Evolutionary conservation across 1,140 invertebrate species (phyloP), one percentile per base, ranked within the genome.

Genomic region (Bathynomus jamesi): DNA sequence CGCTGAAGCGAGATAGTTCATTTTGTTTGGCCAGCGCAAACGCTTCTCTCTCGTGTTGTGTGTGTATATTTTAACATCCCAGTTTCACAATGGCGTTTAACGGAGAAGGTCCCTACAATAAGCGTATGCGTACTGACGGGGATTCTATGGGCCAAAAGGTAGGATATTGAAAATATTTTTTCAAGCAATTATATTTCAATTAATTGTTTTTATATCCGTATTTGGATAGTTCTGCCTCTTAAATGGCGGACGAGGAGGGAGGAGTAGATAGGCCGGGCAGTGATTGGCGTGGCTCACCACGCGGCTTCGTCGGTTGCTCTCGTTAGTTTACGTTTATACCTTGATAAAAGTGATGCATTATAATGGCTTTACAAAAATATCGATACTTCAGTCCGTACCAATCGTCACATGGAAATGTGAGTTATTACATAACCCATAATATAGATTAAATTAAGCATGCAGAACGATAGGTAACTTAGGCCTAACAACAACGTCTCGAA

Each of bases 61-160:
- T 69, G 29, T 69, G 53, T 27, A 61, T 21, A 28, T 5, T 69
- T 61, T 61, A 29, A 53, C 62, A 27, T 46, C 64, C 78, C 71
- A 78, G 75, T 79, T 74, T 71, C 76, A 77, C 70, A 78, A 85
- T 84, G 84, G 84, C 84, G 79, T 85, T 84, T 81, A 85, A 85
- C 80, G 84, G 84, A 78, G 83, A 85, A 78, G 84, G 83, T 71
- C 84, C 84, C 66, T 82, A 83, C 73, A 84, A 83, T 11, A 85
- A 85, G 80, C 83, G 84, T 77, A 83, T 84, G 76, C 81, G 84
- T 71, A 80, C 79, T 29, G 79, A 80, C 76, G 80, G 84, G 77
- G 84, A 85, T 77, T 83, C 84, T 77, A 82, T 82, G 30, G 82
- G 82, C 67, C 84, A 85, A 79, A 82, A 84, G 81, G 84, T 85